A percentile compares a stretch with the other conserved stretches of the same genome.
Conservation (phyloP, 2,113 vertebrate species). For the Psilopogon haemacephalus region DNA sequence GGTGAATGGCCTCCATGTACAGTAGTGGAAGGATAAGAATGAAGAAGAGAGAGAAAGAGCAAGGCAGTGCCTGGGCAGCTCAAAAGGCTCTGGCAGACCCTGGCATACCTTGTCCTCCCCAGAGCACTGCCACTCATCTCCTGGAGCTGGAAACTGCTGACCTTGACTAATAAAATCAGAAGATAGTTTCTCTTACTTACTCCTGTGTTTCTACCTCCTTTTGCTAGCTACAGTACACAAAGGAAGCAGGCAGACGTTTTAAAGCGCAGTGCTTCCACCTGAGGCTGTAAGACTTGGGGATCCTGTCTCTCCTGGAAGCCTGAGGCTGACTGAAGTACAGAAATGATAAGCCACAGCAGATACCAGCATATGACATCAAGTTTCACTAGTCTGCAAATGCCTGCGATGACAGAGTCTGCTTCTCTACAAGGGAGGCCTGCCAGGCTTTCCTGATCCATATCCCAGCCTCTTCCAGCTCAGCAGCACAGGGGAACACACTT, state of each 20-base stretch:
- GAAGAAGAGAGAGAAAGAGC: background rate
- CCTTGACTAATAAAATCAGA: background rate
- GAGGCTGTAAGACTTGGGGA: background rate
- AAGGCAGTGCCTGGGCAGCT: background rate
- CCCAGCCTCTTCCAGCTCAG: background rate
- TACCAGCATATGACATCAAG: background rate
- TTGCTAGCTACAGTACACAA: background rate
- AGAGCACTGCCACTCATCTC: background rate
- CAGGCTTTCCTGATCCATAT: background rate
- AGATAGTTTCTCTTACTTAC: background rate
- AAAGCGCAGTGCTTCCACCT: background rate
- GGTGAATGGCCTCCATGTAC: rapidly evolving
- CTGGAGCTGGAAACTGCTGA: rapidly evolving
- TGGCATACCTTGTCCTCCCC: background rate
- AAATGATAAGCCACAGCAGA: background rate
- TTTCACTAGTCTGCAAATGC: background rate
- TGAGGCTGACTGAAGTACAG: background rate
- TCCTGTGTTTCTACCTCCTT: background rate
- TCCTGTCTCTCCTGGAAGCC: background rate
- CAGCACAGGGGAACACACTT: rapidly evolving
- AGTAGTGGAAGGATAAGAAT: background rate
- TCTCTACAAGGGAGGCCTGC: background rate
- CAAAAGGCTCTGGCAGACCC: background rate
- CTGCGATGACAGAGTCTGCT: rapidly evolving
- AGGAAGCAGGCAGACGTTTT: background rate